Base-by-base conservation (phyloP, 1,140 invertebrate genomes). In the Homarus americanus region DNA sequence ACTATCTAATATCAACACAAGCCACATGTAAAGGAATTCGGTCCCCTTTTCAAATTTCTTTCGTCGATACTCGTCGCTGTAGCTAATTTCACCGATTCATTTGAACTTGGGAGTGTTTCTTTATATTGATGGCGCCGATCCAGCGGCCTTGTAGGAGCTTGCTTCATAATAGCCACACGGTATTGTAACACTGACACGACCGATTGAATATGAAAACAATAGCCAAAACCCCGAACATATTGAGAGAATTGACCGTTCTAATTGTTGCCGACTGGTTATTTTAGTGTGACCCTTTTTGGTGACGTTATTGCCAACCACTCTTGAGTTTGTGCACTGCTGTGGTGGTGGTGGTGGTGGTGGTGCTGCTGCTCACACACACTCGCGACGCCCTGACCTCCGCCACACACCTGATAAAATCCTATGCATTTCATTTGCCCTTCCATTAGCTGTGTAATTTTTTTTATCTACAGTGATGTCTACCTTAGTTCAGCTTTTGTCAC, bases 1-100 rank as follows among this genome's bases (percentile, higher is more conserved):
- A 90, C 87, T 84, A 90, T 90, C 87, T 90, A 90, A 90, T 90
- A 90, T 90, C 87, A 90, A 90, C 87, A 90, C 80, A 90, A 83
- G 87, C 87, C 80, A 90, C 80, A 90, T 90, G 87, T 90, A 90
- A 90, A 90, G 87, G 87, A 90, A 90, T 90, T 90, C 82, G 72
- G 80, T 75, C 80, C 80, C 87, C 87, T 44, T 83, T 90, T 83
- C 80, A 83, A 69, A 20, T 63, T 58, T 75, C 69, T 90, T 78
- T 78, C 87, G 80, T 84, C 80, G 44, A 66, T 72, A 41, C 69
- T 87, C 53, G 38, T 17, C 38, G 24, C 49, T 79, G 38, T 41
- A 63, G 87, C 80, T 90, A 84, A 90, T 90, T 90, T 78, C 80
- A 83, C 87, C 28, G 69, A 90, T 84, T 78, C 87, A 78, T 76